phyloP scores from a whole-genome alignment of 2,888 invertebrate species.

The Erpobdella octoculata region DNA sequence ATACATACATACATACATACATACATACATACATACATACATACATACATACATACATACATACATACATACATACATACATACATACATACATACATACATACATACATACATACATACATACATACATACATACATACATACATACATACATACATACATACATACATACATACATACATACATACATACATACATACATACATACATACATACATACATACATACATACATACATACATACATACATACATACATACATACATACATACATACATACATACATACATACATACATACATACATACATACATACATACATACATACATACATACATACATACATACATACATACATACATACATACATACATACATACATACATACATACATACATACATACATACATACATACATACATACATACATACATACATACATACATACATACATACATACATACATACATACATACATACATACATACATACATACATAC shows the following conservation, averaged over 20 bases:
- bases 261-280: conserved; percentile 11
- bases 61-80: too few relatives aligned
- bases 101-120: too few relatives aligned
- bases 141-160: too few relatives aligned
- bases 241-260: conserved; percentile 11
- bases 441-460: conserved; percentile 14
- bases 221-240: conserved; percentile 11
- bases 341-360: conserved; percentile 11
- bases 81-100: too few relatives aligned
- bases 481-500: conserved; percentile 3
- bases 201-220: conserved; percentile 9
- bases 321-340: conserved; percentile 11
- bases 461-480: conserved; percentile 14
- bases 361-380: conserved; percentile 11
- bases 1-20: too few relatives aligned
- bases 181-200: too few relatives aligned
- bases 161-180: too few relatives aligned
- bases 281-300: conserved; percentile 11
- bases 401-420: conserved; percentile 11
- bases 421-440: conserved; percentile 11
- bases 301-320: conserved; percentile 11
- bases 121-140: too few relatives aligned
- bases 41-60: too few relatives aligned
- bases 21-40: too few relatives aligned
- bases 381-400: conserved; percentile 11